These are phyloP conservation scores for Nemapogon koenigi DNA, from an alignment of 2,888 invertebrate genomes.

Conservation along the genomic window DNA sequence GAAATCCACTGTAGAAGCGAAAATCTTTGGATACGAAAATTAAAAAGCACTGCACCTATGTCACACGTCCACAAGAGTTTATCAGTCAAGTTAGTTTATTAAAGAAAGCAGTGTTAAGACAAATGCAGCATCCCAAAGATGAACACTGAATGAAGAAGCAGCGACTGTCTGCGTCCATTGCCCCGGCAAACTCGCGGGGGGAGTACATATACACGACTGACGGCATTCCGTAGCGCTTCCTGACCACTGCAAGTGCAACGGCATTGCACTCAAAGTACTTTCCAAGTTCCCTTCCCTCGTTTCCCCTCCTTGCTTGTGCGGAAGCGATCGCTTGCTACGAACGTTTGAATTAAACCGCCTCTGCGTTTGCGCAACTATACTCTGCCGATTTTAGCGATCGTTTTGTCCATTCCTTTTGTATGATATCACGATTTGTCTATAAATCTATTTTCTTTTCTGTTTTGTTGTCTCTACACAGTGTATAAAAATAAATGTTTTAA, in stretches of 20 bases:
- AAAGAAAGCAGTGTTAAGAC: too few relatives aligned
- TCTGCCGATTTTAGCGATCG: too few relatives aligned
- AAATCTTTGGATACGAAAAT: too few relatives aligned
- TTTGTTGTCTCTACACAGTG: too few relatives aligned
- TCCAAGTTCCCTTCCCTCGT: constrained; percentile 22
- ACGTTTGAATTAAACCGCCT: constrained; percentile 6
- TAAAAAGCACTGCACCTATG: too few relatives aligned
- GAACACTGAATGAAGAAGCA: constrained; percentile 34
- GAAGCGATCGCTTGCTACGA: constrained; percentile 5
- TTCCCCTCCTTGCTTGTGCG: constrained; percentile 18
- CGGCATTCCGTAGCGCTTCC: constrained; percentile 64
- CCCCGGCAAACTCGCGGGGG: constrained; percentile 23
- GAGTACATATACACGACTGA: constrained; percentile 46
- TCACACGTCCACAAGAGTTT: too few relatives aligned
- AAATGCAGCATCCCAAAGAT: constrained; percentile 6
- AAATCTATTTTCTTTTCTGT: too few relatives aligned
- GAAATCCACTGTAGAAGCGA: too few relatives aligned
- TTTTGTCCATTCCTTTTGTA: too few relatives aligned
- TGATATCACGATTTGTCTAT: too few relatives aligned
- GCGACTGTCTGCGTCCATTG: constrained; percentile 49
- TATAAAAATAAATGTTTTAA: too few relatives aligned
- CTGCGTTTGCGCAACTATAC: constrained; percentile 6
- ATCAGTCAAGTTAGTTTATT: too few relatives aligned
- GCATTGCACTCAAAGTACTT: constrained; percentile 53
- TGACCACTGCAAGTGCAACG: constrained; percentile 61